Base-by-base conservation (phyloP, 2,797 vertebrate genomes). In the Podarcis lilfordi region DNA sequence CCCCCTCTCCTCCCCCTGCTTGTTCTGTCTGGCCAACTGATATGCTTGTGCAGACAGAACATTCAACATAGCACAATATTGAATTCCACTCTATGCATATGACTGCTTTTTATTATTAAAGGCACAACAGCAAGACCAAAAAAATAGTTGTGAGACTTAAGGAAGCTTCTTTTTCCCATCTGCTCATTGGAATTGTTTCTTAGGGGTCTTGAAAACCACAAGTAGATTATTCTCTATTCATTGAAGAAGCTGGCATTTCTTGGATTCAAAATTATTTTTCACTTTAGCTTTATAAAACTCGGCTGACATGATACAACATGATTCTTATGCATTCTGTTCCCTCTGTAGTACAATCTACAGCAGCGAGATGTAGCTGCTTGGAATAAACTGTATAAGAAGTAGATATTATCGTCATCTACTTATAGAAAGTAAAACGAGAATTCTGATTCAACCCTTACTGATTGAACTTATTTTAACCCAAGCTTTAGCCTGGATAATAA, bases 241-340 rank as follows among this genome's bases (percentile, higher is more conserved):
- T 91, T 92, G 93, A 94, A 84, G 86, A 91, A 85, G 82, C 86
- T 84, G 83, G 92, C 89, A 86, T 93, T 90, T 88, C 89, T 94
- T 93, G 93, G 89, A 92, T 90, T 82, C 86, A 92, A 92, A 92
- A 86, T 80, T 89, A 85, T 92, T 92, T 95, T 95, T 95, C 90
- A 90, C 89, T 93, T 89, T 89, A 85, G 80, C 91, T 95, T 95
- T 94, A 91, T 95, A 69, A 92, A 96, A 93, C 88, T 90, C 88
- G 83, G 81, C 89, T 95, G 93, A 94, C 94, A 89, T 94, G 95
- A 96, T 92, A 91, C 94, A 90, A 93, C 94, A 95, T 78, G 94
- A 80, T 92, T 95, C 93, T 92, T 91, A 91, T 89, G 87, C 93
- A 95, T 95, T 95, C 92, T 90, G 93, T 94, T 89, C 89, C 88